phyloP scores from a whole-genome alignment of 2,888 invertebrate species.

The Lasioglossum pauxillum region DNA sequence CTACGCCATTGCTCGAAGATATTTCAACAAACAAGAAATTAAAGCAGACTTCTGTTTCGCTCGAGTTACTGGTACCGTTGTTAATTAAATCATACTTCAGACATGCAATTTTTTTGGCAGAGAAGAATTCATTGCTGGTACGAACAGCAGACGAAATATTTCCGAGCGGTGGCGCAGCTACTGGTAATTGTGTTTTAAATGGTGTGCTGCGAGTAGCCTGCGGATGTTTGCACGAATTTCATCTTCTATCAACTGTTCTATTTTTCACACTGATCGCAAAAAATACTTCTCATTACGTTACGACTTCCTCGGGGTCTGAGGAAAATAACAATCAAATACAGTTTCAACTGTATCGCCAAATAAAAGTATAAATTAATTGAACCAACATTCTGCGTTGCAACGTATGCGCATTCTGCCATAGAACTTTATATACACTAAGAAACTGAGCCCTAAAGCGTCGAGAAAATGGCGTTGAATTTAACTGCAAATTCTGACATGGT shows the following conservation, averaged over 20 bases:
- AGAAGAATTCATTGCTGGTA: background rate
- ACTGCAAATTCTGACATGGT: background rate
- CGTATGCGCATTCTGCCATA: background rate
- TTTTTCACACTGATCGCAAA: background rate
- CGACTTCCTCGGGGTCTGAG: background rate
- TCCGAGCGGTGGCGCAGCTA: background rate
- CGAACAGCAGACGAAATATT: background rate
- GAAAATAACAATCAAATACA: background rate
- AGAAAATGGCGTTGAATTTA: background rate
- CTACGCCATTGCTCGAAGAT: background rate
- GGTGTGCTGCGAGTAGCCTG: background rate
- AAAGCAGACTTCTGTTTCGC: background rate
- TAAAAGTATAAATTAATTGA: background rate
- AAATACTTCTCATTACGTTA: background rate
- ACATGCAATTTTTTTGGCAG: background rate
- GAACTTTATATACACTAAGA: background rate
- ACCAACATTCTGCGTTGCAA: background rate
- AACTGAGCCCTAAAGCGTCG: background rate
- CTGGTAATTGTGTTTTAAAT: background rate
- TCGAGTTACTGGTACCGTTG: background rate
- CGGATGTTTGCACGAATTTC: background rate
- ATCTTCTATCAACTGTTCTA: background rate
- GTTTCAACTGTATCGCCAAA: background rate
- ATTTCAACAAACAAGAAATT: background rate
- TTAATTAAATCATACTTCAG: background rate